Percentiles rank a stretch among this genome's conserved stretches.
Evolutionary conservation across 30 jellyfish, hydroid and myxozoan genomes (phyloP).

Genomic region (Turritopsis dohrnii): DNA sequence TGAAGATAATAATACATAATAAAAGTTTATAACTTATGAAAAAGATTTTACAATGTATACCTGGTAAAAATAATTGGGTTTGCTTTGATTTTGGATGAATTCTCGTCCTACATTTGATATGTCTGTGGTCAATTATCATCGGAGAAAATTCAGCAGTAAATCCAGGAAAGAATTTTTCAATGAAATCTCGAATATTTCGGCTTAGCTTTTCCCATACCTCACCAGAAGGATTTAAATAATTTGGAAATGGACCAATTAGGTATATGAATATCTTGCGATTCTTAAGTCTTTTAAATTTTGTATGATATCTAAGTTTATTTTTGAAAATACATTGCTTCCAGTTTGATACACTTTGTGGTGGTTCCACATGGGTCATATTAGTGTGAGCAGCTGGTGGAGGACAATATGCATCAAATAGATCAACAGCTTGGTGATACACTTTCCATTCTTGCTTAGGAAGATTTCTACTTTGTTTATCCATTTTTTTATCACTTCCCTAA

Average conservation of each 20-base stretch:
- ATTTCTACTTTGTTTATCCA: not conserved
- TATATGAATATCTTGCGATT: constrained; percentile 45
- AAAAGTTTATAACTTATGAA: too few species aligned
- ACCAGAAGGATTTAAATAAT: constrained; percentile 34
- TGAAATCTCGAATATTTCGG: constrained; percentile 28
- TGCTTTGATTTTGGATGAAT: constrained; percentile 63
- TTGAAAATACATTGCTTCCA: constrained; percentile 64
- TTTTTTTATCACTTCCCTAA: not conserved
- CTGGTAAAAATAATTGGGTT: constrained; percentile 69
- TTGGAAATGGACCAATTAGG: constrained; percentile 92
- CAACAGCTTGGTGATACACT: not conserved
- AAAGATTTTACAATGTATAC: constrained; percentile 37
- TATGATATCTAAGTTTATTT: constrained; percentile 42
- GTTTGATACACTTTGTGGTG: constrained; percentile 59
- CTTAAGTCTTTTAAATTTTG: constrained; percentile 41
- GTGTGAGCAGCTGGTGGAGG: not conserved
- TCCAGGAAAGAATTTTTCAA: constrained; percentile 68
- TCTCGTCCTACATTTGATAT: constrained; percentile 57
- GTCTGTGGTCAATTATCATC: constrained; percentile 48
- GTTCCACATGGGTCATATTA: constrained; percentile 33
- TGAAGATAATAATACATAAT: too few species aligned
- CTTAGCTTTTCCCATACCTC: not conserved
- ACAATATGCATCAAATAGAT: not conserved
- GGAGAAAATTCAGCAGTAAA: constrained; percentile 41
- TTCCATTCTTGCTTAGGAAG: not conserved